Conservation (phyloP, 2,888 invertebrate genomes). For the Anoplius nigerrimus region DNA sequence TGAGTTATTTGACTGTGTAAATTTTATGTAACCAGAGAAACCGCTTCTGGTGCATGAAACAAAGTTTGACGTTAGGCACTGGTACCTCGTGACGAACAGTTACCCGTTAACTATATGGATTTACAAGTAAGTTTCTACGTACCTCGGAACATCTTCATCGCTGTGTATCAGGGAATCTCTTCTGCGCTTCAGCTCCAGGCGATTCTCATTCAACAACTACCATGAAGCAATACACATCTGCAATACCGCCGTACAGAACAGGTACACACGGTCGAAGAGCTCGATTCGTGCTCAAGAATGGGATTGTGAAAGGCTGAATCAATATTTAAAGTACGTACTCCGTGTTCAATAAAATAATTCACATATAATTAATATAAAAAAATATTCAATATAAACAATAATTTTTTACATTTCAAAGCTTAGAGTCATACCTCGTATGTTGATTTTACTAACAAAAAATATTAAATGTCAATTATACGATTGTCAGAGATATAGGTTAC, state of each 20-base stretch:
- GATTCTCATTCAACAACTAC: slow-evolving; percentile 85
- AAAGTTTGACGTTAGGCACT: slow-evolving; percentile 94
- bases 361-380: background rate
- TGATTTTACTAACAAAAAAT: slow-evolving; percentile 73
- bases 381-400: background rate
- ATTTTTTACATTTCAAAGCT: too few relatives aligned
- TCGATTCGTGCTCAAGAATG: slow-evolving; percentile 53
- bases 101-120: slow-evolving; percentile 89
- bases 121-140: slow-evolving; percentile 78
- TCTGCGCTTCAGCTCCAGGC: slow-evolving; percentile 89
- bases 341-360: background rate
- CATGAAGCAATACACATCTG: slow-evolving; percentile 88
- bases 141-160: background rate
- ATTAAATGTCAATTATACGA: background rate
- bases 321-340: slow-evolving; percentile 67
- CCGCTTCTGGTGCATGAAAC: slow-evolving; percentile 88
- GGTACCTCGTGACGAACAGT: slow-evolving; percentile 89
- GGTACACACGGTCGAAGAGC: slow-evolving; percentile 75
- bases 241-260: slow-evolving; percentile 90
- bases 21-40: slow-evolving; percentile 78
- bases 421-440: too few relatives aligned
- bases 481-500: slow-evolving; percentile 77
- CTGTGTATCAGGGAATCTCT: slow-evolving; percentile 81
- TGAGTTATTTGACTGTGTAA: background rate
- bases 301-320: slow-evolving; percentile 66